Conservation (phyloP, 2,888 invertebrate species). For the Tenthredo distinguenda region DNA sequence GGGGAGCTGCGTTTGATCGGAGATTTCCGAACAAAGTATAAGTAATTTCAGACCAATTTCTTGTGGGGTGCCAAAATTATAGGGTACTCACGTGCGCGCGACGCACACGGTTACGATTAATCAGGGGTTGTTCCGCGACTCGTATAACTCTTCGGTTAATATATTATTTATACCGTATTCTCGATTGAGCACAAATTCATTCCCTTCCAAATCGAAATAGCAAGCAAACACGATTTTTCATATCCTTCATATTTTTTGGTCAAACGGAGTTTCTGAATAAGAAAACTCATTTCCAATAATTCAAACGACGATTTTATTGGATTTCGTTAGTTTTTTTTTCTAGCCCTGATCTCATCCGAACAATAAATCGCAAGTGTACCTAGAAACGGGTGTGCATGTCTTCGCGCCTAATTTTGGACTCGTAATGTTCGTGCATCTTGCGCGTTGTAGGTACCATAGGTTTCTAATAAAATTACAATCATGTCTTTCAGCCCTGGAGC, state of each 20-base stretch:
- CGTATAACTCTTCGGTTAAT: background rate
- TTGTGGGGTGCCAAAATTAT: constrained; percentile 51
- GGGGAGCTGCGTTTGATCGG: constrained; percentile 43
- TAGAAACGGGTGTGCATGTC: background rate
- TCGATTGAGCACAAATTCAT: background rate
- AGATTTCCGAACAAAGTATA: constrained; percentile 50
- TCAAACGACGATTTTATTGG: background rate
- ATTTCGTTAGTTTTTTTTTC: background rate
- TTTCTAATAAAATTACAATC: constrained; percentile 38
- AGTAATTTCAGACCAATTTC: constrained; percentile 50
- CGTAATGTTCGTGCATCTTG: background rate
- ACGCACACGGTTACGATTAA: constrained; percentile 31
- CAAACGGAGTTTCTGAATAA: background rate
- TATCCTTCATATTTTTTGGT: background rate
- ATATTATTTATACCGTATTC: background rate
- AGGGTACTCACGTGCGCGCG: constrained; percentile 42
- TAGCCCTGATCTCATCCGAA: background rate
- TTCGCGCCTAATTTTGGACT: background rate
- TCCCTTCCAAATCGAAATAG: background rate
- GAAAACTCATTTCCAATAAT: background rate
- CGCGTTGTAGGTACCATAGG: background rate
- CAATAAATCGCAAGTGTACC: background rate
- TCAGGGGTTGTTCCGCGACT: constrained; percentile 21
- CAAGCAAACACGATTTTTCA: background rate
- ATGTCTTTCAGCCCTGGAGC: background rate